A percentile compares a stretch with the other conserved stretches of the same genome.
These are phyloP conservation scores for Brachyopa scutellaris DNA, from an alignment of 2,888 invertebrate genomes.

Conservation along the genomic window DNA sequence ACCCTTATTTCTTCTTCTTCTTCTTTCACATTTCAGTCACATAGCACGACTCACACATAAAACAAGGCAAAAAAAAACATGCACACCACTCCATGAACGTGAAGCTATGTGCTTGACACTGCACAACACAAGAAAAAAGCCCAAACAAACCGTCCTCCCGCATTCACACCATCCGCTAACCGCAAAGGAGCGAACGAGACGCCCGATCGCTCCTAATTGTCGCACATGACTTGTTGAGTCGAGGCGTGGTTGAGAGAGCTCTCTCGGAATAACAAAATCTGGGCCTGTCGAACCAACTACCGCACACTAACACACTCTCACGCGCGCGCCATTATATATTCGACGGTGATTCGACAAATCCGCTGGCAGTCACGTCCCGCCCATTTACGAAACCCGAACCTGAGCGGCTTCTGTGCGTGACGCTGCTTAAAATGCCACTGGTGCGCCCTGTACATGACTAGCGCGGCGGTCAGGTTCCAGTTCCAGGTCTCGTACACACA, in stretches of 20 bases:
- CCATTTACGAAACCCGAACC: constrained; percentile 80
- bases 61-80: constrained; percentile 49
- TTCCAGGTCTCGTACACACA: constrained; percentile 60
- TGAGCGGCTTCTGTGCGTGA: constrained; percentile 80
- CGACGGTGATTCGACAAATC: constrained; percentile 75
- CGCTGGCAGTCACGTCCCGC: constrained; percentile 82
- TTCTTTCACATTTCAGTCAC: constrained; percentile 80
- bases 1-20: constrained; percentile 26
- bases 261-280: constrained; percentile 68
- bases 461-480: constrained; percentile 80
- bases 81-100: constrained; percentile 59
- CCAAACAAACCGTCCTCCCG: constrained; percentile 81
- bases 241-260: constrained; percentile 72
- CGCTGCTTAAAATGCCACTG: constrained; percentile 82
- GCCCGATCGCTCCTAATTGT: constrained; percentile 70
- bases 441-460: constrained; percentile 82
- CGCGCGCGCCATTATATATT: constrained; percentile 74
- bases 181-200: constrained; percentile 68
- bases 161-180: constrained; percentile 67
- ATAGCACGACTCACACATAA: constrained; percentile 76
- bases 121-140: constrained; percentile 63
- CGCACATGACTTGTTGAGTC: constrained; percentile 72
- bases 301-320: constrained; percentile 61
- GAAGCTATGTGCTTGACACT: constrained; percentile 71
- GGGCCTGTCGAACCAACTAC: constrained; percentile 54